Conservation (phyloP, 2,888 invertebrate genomes). For the Acleris sparsana region DNA sequence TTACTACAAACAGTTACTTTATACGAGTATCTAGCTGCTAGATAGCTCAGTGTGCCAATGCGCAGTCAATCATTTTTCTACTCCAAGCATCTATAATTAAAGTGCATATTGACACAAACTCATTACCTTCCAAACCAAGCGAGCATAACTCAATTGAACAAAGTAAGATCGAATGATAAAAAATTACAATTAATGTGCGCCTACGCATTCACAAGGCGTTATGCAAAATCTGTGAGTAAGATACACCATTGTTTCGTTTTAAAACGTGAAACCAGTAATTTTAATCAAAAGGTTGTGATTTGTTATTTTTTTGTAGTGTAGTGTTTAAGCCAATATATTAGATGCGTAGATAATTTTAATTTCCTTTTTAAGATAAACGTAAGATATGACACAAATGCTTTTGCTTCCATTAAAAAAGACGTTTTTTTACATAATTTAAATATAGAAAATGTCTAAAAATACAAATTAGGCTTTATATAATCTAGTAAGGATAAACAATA, state of each 20-base stretch:
- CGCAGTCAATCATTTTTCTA: slow-evolving; percentile 16
- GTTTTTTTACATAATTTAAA: background rate
- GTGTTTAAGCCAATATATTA: background rate
- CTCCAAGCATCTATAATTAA: slow-evolving; percentile 4
- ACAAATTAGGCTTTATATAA: no score
- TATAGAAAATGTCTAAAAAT: background rate
- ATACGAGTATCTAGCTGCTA: background rate
- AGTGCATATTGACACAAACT: slow-evolving; percentile 20
- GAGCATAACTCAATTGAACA: slow-evolving; percentile 29
- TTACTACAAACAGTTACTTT: no score
- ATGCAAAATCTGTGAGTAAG: slow-evolving; percentile 32
- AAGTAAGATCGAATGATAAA: slow-evolving; percentile 28
- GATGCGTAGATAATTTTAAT: background rate
- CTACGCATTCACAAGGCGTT: slow-evolving; percentile 30
- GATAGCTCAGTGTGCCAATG: background rate
- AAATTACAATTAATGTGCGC: slow-evolving; percentile 32
- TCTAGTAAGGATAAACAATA: no score
- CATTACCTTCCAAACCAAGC: slow-evolving; percentile 28
- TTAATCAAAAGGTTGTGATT: slow-evolving; percentile 10
- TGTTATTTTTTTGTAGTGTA: slow-evolving; percentile 3
- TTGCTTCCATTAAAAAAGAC: background rate
- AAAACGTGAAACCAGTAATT: slow-evolving; percentile 21
- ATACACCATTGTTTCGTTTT: slow-evolving; percentile 29
- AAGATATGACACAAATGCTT: background rate
- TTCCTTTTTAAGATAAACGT: no score